Evolutionary conservation across 2,888 invertebrate species (phyloP), one percentile per base, ranked within the genome.

Genomic region (Crematogaster levior): DNA sequence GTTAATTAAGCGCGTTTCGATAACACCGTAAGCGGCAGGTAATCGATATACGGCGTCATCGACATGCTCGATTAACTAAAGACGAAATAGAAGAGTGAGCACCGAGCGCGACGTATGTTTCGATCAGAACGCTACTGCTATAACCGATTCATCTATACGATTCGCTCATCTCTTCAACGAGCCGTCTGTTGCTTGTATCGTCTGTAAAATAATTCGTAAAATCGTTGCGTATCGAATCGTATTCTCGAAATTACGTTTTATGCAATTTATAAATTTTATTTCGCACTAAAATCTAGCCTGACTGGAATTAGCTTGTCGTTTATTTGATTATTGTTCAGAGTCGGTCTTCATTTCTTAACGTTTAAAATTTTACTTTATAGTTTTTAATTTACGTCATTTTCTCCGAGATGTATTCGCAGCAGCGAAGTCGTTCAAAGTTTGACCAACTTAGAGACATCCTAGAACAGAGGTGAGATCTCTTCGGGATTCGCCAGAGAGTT

Each of bases 1-100:
- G 88, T 89, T 89, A 89, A 89, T 89, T 89, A 89, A 89, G 63
- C 88, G 86, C 86, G 88, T 83, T 83, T 82, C 85, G 89, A 85
- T 89, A 86, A 86, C 86, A 84, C 84, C 85, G 85, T 85, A 85
- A 86, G 72, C 84, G 86, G 72, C 77, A 58, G 84, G 80, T 88
- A 89, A 89, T 89, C 89, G 89, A 89, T 89, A 89, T 70, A 84
- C 84, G 84, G 73, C 84, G 81, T 86, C 87, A 87, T 89, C 84
- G 84, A 51, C 80, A 79, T 79, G 60, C 82, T 79, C 85, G 83
- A 86, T 84, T 83, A 79, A 68, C 73, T 81, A 43, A 74, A 65
- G 65, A 68, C 37, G 87, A 77, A 70, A 77, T 68, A 48, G 72
- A 66, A 58, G n/a, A n/a, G 46, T 74, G 75, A 77, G 75, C 43